Base-by-base conservation (phyloP, 2,113 vertebrate genomes). In the Haliaeetus leucogaster region DNA sequence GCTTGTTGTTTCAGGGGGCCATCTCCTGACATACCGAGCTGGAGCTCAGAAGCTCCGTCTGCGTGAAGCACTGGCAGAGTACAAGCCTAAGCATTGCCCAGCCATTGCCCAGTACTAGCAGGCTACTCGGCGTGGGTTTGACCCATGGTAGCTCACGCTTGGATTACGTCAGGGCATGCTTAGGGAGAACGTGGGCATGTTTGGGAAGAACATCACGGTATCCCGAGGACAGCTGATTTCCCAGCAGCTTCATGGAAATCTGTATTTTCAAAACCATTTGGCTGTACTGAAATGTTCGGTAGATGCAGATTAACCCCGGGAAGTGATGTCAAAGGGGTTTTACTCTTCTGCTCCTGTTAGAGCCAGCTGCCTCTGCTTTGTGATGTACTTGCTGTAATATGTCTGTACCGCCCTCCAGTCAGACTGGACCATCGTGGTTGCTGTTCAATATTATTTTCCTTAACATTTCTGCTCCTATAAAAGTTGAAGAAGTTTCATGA, bases 401-500 rank as follows among this genome's bases (percentile, higher is more conserved):
- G 3, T 13, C 47, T 63, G 8, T 40, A 61, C 11, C 61, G 36
- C 17, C 17, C 40, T 72, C 22, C 38, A 43, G 70, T 65, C 56
- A 82, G 48, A 91, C 34, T 38, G 40, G 84, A 59, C 55, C 38
- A 43, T 29, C 84, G 67, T 38, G 47, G 52, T 42, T 79, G 34
- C 61, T 72, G 65, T 50, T 79, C 43, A 76, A 1, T 40, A 76
- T 29, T 80, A 67, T 73, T 95, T 89, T 56, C 40, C 25, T 76
- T 68, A 89, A 68, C n/a, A 62, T 90, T 82, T 90, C 70, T 2
- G 0, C 18, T 30, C 53, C 74, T 82, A 32, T 72, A 68, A 82
- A 90, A 58, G 42, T n/a, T 85, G 53, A 91, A 89, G 45, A 94
- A 67, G 16, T 56, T 93, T 93, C 48, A 58, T 94, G 58, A 79